Evolutionary conservation across 2,113 vertebrate genomes (phyloP).

Genomic region (human): DNA sequence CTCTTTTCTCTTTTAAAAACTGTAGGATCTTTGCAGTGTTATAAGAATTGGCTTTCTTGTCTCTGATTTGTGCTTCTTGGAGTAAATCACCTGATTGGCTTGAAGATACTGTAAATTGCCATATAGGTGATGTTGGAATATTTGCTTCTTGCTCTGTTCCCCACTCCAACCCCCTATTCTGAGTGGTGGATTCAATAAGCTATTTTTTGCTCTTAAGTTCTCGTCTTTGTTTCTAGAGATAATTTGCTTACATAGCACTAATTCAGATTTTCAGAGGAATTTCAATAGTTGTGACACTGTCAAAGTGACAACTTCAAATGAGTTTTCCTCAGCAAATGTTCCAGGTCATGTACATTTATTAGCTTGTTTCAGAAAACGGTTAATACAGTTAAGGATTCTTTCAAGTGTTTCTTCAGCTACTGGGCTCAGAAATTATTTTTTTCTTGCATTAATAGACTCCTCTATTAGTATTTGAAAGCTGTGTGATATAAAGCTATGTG

Average conservation of each 20-base stretch:
- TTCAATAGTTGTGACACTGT: slow-evolving; percentile 26
- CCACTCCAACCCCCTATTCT: neutral
- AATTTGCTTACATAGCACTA: slow-evolving; percentile 43
- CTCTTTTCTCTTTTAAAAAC: neutral
- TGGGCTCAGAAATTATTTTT: slow-evolving; percentile 12
- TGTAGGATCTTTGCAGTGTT: slow-evolving; percentile 5
- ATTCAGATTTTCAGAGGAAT: slow-evolving; percentile 50
- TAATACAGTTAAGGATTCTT: slow-evolving; percentile 33
- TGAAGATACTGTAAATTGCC: slow-evolving; percentile 35
- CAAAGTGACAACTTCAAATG: slow-evolving; percentile 52
- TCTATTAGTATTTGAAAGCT: slow-evolving; percentile 28
- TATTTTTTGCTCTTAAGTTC: neutral
- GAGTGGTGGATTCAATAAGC: neutral
- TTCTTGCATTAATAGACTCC: slow-evolving; percentile 36
- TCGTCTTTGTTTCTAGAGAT: slow-evolving; percentile 37
- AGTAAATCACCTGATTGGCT: slow-evolving; percentile 17
- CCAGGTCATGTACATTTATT: neutral
- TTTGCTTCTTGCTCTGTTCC: neutral
- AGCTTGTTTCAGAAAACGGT: slow-evolving; percentile 48
- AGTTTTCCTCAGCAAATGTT: slow-evolving; percentile 56
- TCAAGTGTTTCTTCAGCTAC: slow-evolving; percentile 42
- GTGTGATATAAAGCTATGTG: neutral
- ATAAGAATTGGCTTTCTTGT: slow-evolving; percentile 17
- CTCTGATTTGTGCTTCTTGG: neutral
- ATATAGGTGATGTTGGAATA: neutral